These are phyloP conservation scores for Chelidonichthys spinosus DNA, from an alignment of 2,797 vertebrate genomes.

Conservation along the genomic window DNA sequence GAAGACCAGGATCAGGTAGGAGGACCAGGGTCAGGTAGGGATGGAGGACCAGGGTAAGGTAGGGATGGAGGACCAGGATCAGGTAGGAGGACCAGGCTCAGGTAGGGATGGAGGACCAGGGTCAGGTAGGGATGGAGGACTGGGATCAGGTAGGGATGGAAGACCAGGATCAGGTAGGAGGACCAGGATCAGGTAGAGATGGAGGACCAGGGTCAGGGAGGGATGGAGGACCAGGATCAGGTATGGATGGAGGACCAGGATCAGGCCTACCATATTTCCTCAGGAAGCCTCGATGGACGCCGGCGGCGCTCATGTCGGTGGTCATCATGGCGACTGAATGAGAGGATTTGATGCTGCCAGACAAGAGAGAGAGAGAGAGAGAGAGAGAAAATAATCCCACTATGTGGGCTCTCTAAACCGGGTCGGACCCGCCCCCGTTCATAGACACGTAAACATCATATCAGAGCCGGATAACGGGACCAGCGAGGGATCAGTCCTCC, in stretches of 20 bases:
- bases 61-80: too few relatives aligned
- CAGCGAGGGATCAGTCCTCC: constrained; percentile 57
- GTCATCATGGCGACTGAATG: constrained; percentile 63
- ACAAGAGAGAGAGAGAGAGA: constrained; percentile 36
- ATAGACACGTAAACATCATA: constrained; percentile 60
- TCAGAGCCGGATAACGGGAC: constrained; percentile 60
- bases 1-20: too few relatives aligned
- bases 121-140: too few relatives aligned
- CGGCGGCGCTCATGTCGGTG: constrained; percentile 79
- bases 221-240: not conserved
- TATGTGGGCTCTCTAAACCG: constrained; percentile 73
- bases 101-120: too few relatives aligned
- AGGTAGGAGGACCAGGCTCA: too few relatives aligned
- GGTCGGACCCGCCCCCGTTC: constrained; percentile 49
- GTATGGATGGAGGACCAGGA: not conserved
- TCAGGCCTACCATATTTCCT: constrained; percentile 85
- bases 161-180: too few relatives aligned
- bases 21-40: too few relatives aligned
- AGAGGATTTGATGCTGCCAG: constrained; percentile 43
- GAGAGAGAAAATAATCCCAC: constrained; percentile 71
- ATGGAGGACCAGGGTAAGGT: too few relatives aligned
- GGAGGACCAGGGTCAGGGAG: too few relatives aligned
- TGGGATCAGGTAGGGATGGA: too few relatives aligned
- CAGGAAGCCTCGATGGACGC: constrained; percentile 85
- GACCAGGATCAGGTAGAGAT: too few relatives aligned